Base-by-base conservation (phyloP, 2,797 vertebrate species). In the Sciurus carolinensis region DNA sequence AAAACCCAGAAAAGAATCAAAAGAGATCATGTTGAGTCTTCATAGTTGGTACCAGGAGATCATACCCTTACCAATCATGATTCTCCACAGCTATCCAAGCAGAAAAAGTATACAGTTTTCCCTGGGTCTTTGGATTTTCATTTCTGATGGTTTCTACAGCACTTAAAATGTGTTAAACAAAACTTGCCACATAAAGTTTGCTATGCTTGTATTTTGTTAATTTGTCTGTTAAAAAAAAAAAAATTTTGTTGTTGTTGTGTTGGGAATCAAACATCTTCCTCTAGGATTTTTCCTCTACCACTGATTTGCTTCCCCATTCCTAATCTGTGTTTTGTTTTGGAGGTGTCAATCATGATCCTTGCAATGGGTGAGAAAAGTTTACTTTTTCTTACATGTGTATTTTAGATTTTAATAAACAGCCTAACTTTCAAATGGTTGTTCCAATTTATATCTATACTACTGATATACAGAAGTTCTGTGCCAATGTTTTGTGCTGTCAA, bases 31-130 rank as follows among this genome's bases (percentile, higher is more conserved):
- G 7, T 22, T 59, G 20, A 26, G 9, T 17, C 59, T 15, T 7
- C 42, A 18, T 1, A 75, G 4, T 62, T 59, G 17, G 1, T 26
- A 47, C 57, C 54, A 64, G 47, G 17, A 12, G 3, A 67, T 62
- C 36, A 0, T 28, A 64, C 10, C 1, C 3, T 42, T 44, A 11
- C 57, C 15, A 64, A 7, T 20, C 4, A 12, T 22, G 17, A 3
- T 64, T 82, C 39, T 82, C 17, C 39, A 33, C 1, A 44, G 59
- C 26, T 64, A 10, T 64, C 39, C 10, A 33, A 83, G 42, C 24
- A 81, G 18, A 50, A 22, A 24, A 66, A 47, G 2, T 59, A 26
- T 44, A 22, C 9, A 72, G 20, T n/a, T 83, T 66, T n/a, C 42
- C 62, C 11, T 62, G 30, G 24, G 20, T 62, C 18, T 47, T 66